phyloP scores from a whole-genome alignment of 1,140 invertebrate species.

The Ceratosolen solmsi region DNA sequence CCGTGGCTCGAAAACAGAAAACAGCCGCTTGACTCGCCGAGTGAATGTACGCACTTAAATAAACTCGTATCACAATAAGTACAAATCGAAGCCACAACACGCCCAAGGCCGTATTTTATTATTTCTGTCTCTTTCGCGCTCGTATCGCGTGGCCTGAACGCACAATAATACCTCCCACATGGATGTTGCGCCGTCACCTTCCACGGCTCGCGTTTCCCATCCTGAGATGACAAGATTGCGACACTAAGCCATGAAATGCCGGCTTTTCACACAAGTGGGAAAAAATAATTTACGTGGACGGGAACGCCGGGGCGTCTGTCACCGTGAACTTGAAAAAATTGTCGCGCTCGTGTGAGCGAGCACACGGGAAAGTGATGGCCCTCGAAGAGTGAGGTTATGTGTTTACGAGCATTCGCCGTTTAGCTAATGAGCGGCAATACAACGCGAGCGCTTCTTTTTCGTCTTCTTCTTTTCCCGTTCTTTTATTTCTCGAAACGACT shows the following conservation, averaged over 20 bases:
- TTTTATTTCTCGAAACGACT: background rate
- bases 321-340: slow-evolving; percentile 13
- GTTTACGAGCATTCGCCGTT: background rate
- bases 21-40: background rate
- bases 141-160: background rate
- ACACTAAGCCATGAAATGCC: background rate
- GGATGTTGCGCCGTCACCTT: slow-evolving; percentile 1
- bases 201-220: slow-evolving; percentile 15
- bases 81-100: slow-evolving; percentile 9
- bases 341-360: background rate
- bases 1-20: too few species aligned
- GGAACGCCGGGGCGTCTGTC: too few species aligned
- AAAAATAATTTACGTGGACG: background rate
- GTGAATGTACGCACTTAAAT: slow-evolving; percentile 18
- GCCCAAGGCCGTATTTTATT: slow-evolving; percentile 37
- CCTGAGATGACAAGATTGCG: background rate
- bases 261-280: background rate
- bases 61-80: slow-evolving; percentile 20
- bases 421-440: background rate
- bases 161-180: background rate
- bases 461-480: too few species aligned
- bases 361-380: background rate
- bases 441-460: background rate
- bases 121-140: slow-evolving; percentile 34
- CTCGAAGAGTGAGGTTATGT: background rate